Evolutionary conservation across 2,113 vertebrate genomes (phyloP).

Genomic region (Columba livia): DNA sequence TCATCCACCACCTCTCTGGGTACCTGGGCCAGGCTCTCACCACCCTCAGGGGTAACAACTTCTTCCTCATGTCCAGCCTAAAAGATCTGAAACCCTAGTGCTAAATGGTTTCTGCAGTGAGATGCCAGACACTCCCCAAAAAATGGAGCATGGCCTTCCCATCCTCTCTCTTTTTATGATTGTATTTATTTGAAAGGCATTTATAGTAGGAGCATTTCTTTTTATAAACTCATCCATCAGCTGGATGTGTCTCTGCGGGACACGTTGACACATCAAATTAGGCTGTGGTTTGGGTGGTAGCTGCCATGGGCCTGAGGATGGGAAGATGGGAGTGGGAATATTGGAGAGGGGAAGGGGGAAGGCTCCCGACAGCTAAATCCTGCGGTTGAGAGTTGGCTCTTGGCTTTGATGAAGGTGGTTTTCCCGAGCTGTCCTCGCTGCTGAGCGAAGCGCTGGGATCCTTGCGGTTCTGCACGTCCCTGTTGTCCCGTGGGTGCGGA

Average conservation of each 20-base stretch:
- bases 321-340: background rate
- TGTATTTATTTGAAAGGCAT: background rate
- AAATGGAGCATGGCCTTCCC: background rate
- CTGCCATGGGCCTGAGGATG: background rate
- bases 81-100: background rate
- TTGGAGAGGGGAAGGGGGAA: background rate
- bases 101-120: fast-evolving
- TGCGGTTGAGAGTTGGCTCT: background rate
- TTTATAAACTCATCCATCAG: slow-evolving; percentile 20
- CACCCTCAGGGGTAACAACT: too few species aligned
- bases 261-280: slow-evolving; percentile 17
- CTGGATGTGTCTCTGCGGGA: background rate
- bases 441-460: background rate
- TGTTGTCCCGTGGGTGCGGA: fast-evolving
- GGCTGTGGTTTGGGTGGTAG: slow-evolving; percentile 44
- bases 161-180: background rate
- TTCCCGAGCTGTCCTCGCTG: background rate
- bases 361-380: background rate
- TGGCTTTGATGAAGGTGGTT: too few species aligned
- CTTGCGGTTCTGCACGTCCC: background rate
- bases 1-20: too few species aligned
- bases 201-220: slow-evolving; percentile 2
- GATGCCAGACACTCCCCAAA: background rate
- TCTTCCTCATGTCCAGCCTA: too few species aligned
- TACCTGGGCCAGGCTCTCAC: too few species aligned